These are phyloP conservation scores for Micrasema longulum DNA, from an alignment of 1,140 invertebrate genomes.

Conservation along the genomic window DNA sequence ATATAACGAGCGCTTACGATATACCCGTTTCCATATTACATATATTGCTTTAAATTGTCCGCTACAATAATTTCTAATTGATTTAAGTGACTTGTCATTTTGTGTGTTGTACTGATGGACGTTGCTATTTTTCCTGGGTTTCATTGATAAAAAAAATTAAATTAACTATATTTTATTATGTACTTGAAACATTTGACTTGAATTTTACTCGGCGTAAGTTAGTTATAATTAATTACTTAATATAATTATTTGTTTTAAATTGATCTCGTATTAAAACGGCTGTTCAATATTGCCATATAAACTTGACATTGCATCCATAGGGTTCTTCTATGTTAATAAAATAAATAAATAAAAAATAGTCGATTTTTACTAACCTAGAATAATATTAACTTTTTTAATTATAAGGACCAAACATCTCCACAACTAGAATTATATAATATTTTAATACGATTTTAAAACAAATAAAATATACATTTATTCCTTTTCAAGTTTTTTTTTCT, in stretches of 20 bases:
- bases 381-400: not conserved
- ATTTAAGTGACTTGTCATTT: too few species aligned
- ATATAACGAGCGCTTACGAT: too few species aligned
- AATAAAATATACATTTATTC: too few species aligned
- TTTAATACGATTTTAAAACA: too few species aligned
- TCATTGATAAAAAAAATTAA: not conserved
- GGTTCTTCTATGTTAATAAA: not conserved
- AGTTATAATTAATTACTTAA: not conserved
- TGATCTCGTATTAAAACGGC: slow-evolving; percentile 53
- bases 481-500: too few species aligned
- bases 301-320: slow-evolving; percentile 37
- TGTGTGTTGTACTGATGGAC: too few species aligned
- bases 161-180: not conserved
- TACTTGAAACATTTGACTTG: not conserved
- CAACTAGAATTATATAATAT: not conserved
- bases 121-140: not conserved
- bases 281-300: slow-evolving; percentile 52
- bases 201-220: too few species aligned
- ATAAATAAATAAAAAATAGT: not conserved
- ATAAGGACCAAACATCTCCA: not conserved
- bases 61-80: too few species aligned
- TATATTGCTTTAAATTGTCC: too few species aligned
- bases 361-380: not conserved
- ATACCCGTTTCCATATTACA: too few species aligned
- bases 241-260: slow-evolving; percentile 44